phyloP scores from a whole-genome alignment of 2,113 vertebrate species.

The Cervus canadensis region DNA sequence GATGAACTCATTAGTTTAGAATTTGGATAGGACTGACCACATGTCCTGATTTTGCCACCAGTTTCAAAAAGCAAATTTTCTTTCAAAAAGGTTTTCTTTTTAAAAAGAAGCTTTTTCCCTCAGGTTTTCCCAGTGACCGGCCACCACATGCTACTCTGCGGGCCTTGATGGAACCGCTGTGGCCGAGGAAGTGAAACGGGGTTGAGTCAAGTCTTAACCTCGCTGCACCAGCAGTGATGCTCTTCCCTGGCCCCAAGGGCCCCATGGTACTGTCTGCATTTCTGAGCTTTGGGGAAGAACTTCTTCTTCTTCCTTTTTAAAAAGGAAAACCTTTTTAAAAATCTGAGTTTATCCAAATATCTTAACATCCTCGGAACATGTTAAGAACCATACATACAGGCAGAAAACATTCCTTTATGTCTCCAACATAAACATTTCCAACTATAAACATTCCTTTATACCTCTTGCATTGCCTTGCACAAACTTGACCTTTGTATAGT shows the following conservation, averaged over 20 bases:
- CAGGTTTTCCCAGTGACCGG: neutral
- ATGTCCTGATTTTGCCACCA: neutral
- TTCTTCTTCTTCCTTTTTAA: neutral
- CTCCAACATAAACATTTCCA: neutral
- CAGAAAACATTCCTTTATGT: neutral
- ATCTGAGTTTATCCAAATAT: neutral
- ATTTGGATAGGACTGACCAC: neutral
- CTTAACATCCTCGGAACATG: neutral
- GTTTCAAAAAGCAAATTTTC: neutral
- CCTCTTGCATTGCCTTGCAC: neutral
- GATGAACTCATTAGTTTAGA: neutral
- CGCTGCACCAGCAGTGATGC: too few relatives aligned
- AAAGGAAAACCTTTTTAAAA: neutral
- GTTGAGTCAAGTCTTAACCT: neutral
- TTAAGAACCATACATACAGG: neutral
- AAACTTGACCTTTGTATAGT: neutral
- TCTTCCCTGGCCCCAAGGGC: neutral
- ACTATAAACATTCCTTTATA: neutral
- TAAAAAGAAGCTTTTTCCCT: neutral
- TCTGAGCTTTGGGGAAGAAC: neutral
- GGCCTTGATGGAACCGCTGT: neutral
- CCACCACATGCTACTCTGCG: neutral
- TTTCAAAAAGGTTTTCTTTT: neutral
- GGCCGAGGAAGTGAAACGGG: neutral
- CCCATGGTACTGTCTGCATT: neutral